Conservation (phyloP, 2,888 invertebrate species). For the Arrhopalites spinosus region DNA sequence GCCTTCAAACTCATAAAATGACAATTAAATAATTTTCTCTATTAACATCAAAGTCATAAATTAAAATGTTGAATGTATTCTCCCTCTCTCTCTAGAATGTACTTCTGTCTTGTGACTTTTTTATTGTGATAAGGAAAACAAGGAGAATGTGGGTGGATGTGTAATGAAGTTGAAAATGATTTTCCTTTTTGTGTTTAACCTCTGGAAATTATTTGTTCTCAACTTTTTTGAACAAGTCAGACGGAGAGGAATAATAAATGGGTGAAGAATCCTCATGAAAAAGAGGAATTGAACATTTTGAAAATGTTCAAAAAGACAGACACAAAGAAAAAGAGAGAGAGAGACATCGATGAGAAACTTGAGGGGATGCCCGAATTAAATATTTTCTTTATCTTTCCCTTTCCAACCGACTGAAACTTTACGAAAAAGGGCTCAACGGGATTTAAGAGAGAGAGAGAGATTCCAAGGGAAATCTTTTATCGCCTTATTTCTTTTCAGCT, state of each 20-base stretch:
- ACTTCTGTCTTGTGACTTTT: no score
- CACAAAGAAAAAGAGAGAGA: neutral
- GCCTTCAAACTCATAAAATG: no score
- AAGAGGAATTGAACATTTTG: no score
- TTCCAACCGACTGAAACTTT: conserved; percentile 17
- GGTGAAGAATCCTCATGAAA: no score
- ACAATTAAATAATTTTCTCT: no score
- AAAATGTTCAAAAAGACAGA: neutral
- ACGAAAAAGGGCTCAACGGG: conserved; percentile 21
- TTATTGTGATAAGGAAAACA: no score
- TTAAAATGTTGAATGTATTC: no score
- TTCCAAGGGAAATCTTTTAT: conserved; percentile 26
- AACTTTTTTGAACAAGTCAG: neutral
- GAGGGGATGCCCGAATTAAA: conserved; percentile 29
- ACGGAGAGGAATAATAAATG: neutral
- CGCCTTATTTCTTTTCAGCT: neutral
- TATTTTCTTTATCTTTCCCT: conserved; percentile 35
- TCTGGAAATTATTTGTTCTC: neutral
- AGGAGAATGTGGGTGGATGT: no score
- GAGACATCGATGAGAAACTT: conserved; percentile 28
- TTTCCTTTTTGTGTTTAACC: no score
- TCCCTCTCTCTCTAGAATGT: no score
- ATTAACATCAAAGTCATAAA: no score
- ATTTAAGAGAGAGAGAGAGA: neutral
- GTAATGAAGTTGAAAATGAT: no score